Conservation (phyloP, 2,888 invertebrate genomes). For the Antheraea assamensis region DNA sequence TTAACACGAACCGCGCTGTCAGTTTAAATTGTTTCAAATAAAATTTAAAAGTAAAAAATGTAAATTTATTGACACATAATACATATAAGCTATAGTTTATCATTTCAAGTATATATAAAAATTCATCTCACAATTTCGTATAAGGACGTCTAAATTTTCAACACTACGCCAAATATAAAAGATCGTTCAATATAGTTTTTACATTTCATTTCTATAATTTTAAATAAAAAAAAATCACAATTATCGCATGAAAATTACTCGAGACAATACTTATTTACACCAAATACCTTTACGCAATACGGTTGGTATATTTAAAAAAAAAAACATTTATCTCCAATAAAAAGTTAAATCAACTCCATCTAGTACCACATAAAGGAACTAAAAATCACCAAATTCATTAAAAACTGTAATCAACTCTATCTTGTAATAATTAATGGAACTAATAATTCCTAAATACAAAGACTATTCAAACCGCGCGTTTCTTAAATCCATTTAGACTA, state of each 20-base stretch:
- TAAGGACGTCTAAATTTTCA: conserved; percentile 41
- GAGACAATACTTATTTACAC: conserved; percentile 15
- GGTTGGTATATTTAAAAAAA: not conserved
- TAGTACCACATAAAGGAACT: conserved; percentile 7
- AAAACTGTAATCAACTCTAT: not conserved
- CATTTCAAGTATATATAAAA: conserved; percentile 35
- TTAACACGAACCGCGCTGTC: no score
- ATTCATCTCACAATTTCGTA: conserved; percentile 18
- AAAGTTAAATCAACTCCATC: conserved; percentile 17
- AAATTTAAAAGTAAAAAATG: no score
- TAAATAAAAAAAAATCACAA: conserved; percentile 37
- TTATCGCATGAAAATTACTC: conserved; percentile 26
- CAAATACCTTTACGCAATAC: not conserved
- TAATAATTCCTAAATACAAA: not conserved
- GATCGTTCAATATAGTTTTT: conserved; percentile 29
- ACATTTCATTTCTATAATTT: conserved; percentile 23
- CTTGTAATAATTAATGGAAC: not conserved
- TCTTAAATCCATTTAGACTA: not conserved
- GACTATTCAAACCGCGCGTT: not conserved
- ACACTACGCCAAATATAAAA: conserved; percentile 38
- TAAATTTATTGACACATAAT: not conserved
- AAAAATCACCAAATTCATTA: not conserved
- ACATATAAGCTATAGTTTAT: conserved; percentile 19
- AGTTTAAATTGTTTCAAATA: no score
- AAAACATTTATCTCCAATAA: not conserved